Evolutionary conservation across 1,140 invertebrate genomes (phyloP).

Genomic region (Hestina assimilis): DNA sequence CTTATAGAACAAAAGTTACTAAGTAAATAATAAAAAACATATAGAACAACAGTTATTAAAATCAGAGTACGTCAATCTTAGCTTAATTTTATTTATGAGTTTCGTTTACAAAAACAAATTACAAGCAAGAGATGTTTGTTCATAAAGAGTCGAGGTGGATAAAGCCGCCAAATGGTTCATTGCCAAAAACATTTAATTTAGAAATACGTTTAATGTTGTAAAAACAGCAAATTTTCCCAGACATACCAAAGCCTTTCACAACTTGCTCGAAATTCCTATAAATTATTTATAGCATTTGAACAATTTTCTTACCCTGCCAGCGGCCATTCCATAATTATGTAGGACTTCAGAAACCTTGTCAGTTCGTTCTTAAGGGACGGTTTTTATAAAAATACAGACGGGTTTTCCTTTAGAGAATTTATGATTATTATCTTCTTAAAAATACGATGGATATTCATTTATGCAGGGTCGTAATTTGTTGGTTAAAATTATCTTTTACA

Average conservation of each 20-base stretch:
- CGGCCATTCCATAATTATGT: conserved; percentile 60
- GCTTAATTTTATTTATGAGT: too few species aligned
- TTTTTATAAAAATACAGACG: background rate
- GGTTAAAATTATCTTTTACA: too few species aligned
- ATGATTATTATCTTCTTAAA: background rate
- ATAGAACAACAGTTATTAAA: too few species aligned
- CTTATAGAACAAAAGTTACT: too few species aligned
- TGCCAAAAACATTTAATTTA: background rate
- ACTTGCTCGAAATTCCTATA: conserved; percentile 55
- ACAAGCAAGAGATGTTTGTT: background rate
- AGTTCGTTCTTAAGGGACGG: conserved; percentile 24
- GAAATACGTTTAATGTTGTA: conserved; percentile 7
- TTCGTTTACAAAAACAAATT: too few species aligned
- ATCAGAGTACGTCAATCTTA: too few species aligned
- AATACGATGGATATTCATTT: background rate
- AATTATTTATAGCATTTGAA: conserved; percentile 71
- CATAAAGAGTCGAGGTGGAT: too few species aligned
- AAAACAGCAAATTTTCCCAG: conserved; percentile 13
- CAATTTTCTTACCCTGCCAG: conserved; percentile 56
- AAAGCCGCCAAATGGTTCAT: background rate
- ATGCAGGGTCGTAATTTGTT: too few species aligned
- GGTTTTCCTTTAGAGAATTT: background rate
- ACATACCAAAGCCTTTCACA: conserved; percentile 57
- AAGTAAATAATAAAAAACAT: too few species aligned
- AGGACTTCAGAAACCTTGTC: conserved; percentile 46